Evolutionary conservation across 2,888 invertebrate species (phyloP).

Genomic region (Xylocampa areola): DNA sequence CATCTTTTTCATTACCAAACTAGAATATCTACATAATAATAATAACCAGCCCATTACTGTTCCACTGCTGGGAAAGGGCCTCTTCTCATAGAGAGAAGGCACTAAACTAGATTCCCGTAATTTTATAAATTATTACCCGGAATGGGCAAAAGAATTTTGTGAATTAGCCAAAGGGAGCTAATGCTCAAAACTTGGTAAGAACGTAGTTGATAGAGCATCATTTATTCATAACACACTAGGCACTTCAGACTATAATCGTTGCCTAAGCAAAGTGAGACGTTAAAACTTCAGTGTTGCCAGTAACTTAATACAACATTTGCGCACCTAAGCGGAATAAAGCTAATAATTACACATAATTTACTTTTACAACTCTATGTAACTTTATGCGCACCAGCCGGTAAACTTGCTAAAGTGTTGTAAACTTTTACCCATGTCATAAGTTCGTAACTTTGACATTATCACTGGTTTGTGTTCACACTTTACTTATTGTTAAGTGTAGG

Average conservation of each 20-base stretch:
- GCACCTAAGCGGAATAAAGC: conserved; percentile 68
- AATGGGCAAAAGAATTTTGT: conserved; percentile 20
- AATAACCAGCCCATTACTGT: too few species aligned
- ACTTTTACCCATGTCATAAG: conserved; percentile 53
- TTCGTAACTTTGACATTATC: conserved; percentile 59
- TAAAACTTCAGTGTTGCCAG: conserved; percentile 63
- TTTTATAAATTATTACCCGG: conserved; percentile 19
- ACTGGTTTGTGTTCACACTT: conserved; percentile 52
- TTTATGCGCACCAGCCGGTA: conserved; percentile 59
- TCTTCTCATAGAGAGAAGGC: too few species aligned
- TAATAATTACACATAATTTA: conserved; percentile 74
- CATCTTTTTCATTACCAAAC: not conserved
- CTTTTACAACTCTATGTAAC: conserved; percentile 67
- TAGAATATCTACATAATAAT: too few species aligned
- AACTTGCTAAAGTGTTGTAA: conserved; percentile 49
- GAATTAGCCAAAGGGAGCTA: conserved; percentile 28
- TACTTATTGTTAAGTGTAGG: conserved; percentile 39
- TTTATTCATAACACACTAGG: conserved; percentile 52
- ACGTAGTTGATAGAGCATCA: conserved; percentile 42
- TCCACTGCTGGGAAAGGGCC: too few species aligned
- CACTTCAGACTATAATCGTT: conserved; percentile 51
- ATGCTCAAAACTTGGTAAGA: conserved; percentile 34
- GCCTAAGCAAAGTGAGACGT: conserved; percentile 59
- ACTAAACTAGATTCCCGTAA: conserved; percentile 8
- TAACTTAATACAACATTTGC: conserved; percentile 69